phyloP scores from a whole-genome alignment of 2,888 invertebrate genomes.

The Choristoneura rosaceana region DNA sequence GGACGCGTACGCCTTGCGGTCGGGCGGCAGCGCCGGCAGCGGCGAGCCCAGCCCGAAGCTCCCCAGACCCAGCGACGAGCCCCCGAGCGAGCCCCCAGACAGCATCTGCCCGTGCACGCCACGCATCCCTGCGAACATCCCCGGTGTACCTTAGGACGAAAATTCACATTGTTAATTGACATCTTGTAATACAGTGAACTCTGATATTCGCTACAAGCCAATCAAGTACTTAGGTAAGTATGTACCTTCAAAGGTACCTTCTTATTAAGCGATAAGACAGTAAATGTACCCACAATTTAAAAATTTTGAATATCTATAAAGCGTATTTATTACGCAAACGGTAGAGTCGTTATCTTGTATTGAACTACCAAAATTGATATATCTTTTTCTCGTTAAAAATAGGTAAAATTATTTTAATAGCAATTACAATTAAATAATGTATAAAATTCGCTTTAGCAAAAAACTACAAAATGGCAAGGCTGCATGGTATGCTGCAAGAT shows the following conservation, averaged over 20 bases:
- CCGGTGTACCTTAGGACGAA: constrained; percentile 62
- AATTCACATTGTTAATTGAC: constrained; percentile 11
- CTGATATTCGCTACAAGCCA: not conserved
- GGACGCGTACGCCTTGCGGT: constrained; percentile 84
- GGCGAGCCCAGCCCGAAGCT: constrained; percentile 74
- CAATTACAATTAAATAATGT: not conserved
- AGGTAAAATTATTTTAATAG: not conserved
- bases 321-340: too few relatives aligned
- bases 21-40: constrained; percentile 78
- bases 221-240: too few relatives aligned
- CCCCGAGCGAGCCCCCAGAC: constrained; percentile 67
- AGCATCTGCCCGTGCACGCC: constrained; percentile 78
- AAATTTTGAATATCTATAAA: too few relatives aligned
- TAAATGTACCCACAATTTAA: too few relatives aligned
- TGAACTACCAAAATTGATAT: too few relatives aligned
- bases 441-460: not conserved
- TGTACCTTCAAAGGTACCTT: too few relatives aligned
- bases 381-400: too few relatives aligned
- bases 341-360: too few relatives aligned
- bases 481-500: not conserved
- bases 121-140: constrained; percentile 77
- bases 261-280: too few relatives aligned
- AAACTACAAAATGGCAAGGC: not conserved
- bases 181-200: not conserved
- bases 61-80: constrained; percentile 68